Evolutionary conservation across 1,140 invertebrate genomes (phyloP).

Genomic region (Limonius californicus): DNA sequence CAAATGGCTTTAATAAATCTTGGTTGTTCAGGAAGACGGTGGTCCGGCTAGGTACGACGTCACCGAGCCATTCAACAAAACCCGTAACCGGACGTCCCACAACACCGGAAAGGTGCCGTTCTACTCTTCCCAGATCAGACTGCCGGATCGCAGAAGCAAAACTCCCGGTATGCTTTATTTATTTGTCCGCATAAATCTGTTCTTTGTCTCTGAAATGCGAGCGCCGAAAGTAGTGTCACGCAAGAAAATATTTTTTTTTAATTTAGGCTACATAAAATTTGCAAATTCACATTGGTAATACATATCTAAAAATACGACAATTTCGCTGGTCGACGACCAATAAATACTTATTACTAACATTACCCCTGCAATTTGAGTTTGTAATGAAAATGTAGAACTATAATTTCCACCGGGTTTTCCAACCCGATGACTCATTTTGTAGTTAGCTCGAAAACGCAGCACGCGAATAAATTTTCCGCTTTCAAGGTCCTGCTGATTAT

Average conservation of each 20-base stretch:
- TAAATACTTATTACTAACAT: too few relatives aligned
- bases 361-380: too few relatives aligned
- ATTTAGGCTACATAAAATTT: too few relatives aligned
- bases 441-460: background rate
- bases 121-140: conserved; percentile 21
- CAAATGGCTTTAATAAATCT: conserved; percentile 25
- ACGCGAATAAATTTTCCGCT: conserved; percentile 2
- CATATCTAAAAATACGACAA: background rate
- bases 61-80: conserved; percentile 22
- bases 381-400: background rate
- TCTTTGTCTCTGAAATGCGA: background rate
- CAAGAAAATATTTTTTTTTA: too few relatives aligned
- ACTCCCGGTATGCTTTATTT: conserved; percentile 22
- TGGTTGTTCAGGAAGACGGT: conserved; percentile 18
- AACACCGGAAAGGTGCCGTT: conserved; percentile 28
- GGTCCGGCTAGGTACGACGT: conserved; percentile 24
- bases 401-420: too few relatives aligned
- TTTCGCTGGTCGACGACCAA: too few relatives aligned
- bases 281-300: background rate
- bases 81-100: conserved; percentile 25
- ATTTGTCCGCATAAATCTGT: background rate
- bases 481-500: conserved; percentile 24
- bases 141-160: conserved; percentile 13
- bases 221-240: too few relatives aligned
- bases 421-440: too few relatives aligned